phyloP scores from a whole-genome alignment of 2,888 invertebrate genomes.

The Ametastegia equiseti region DNA sequence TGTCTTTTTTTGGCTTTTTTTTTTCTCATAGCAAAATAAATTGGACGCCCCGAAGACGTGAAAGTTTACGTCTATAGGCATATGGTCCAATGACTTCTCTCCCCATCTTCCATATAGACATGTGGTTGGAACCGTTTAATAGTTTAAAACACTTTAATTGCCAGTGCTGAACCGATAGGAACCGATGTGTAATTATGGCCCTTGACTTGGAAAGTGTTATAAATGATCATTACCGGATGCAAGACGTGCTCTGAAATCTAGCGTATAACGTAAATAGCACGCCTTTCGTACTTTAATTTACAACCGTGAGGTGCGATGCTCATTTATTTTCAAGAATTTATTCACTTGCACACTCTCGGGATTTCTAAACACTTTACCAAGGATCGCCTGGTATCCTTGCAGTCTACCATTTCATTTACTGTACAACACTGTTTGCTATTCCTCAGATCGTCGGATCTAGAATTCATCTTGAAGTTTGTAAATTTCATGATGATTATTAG shows the following conservation, averaged over 20 bases:
- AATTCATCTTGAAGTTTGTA: background rate
- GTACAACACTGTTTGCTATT: background rate
- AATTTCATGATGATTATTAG: slow-evolving; percentile 20
- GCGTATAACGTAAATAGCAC: slow-evolving; percentile 24
- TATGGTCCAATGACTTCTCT: background rate
- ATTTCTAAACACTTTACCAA: background rate
- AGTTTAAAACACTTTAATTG: slow-evolving; percentile 26
- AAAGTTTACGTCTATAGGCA: slow-evolving; percentile 41
- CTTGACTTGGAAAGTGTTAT: slow-evolving; percentile 40
- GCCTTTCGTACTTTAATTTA: slow-evolving; percentile 36
- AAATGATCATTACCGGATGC: slow-evolving; percentile 38
- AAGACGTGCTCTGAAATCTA: slow-evolving; percentile 21
- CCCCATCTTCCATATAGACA: background rate
- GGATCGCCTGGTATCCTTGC: slow-evolving; percentile 2
- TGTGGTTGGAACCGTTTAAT: background rate
- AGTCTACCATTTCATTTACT: background rate
- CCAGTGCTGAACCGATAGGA: slow-evolving; percentile 22
- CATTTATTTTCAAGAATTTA: slow-evolving; percentile 21
- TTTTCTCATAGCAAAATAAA: background rate
- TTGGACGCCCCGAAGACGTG: slow-evolving; percentile 38
- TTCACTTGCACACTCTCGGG: slow-evolving; percentile 8
- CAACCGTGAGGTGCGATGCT: slow-evolving; percentile 22
- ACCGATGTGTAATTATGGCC: slow-evolving; percentile 38
- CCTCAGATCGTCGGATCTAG: background rate
- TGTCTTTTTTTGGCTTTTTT: too few relatives aligned